A percentile compares a stretch with the other conserved stretches of the same genome.
Conservation (phyloP, 2,113 vertebrate genomes). For the Pterophyllum scalare region DNA sequence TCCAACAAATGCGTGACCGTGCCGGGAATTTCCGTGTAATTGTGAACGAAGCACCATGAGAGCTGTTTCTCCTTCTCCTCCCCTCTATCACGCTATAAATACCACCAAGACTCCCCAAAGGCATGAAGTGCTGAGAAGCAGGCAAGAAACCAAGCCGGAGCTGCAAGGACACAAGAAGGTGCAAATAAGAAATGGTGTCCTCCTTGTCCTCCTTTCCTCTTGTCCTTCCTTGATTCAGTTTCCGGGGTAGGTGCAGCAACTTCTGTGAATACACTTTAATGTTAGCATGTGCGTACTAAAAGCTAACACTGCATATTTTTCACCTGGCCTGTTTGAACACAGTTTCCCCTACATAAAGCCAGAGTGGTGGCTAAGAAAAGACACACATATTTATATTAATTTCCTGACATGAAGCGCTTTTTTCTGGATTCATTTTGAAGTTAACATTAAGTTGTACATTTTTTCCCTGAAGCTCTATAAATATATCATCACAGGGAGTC, state of each 20-base stretch:
- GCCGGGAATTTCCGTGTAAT: constrained; percentile 82
- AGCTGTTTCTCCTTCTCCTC: constrained; percentile 52
- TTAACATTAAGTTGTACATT: neutral
- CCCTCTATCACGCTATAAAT: constrained; percentile 66
- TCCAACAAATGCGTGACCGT: constrained; percentile 75
- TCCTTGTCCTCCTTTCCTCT: constrained; percentile 40
- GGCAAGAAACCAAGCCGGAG: constrained; percentile 47
- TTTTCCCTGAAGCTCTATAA: neutral
- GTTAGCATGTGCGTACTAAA: neutral
- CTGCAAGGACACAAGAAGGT: constrained; percentile 52
- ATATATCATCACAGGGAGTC: neutral
- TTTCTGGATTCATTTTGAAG: neutral
- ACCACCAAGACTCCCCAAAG: constrained; percentile 62
- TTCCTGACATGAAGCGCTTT: neutral
- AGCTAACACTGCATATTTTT: neutral
- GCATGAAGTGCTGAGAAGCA: constrained; percentile 41
- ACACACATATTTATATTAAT: neutral
- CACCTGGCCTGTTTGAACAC: neutral
- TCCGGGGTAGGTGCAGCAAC: neutral
- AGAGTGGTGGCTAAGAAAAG: neutral
- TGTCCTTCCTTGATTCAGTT: constrained; percentile 40
- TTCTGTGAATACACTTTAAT: neutral
- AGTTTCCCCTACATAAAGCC: neutral
- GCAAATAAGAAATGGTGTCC: constrained; percentile 53
- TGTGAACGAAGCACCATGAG: constrained; percentile 71